Base-by-base conservation (phyloP, 2,113 vertebrate genomes). In the Xiphophorus hellerii region DNA sequence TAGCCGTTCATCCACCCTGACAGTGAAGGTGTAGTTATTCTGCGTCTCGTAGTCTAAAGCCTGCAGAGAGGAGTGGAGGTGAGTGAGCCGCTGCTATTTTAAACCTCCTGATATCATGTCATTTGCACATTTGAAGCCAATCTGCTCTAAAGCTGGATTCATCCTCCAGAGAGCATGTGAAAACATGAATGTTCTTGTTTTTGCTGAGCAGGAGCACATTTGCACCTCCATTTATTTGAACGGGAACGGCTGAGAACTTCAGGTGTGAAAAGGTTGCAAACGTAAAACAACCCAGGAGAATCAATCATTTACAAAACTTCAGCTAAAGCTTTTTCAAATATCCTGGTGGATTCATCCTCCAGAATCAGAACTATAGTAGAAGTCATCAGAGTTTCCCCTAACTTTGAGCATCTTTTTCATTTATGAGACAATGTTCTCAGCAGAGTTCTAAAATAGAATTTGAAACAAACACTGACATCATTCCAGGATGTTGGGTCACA, bases 31-130 rank as follows among this genome's bases (percentile, higher is more conserved):
- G 83, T 94, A 93, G 20, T 9, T 83, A 69, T 11, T 74, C 1
- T 0, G 90, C 11, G 81, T 92, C 83, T 99, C 98, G 0, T 92
- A 99, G 88, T 99, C 96, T 76, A 99, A 90, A 69, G 92, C 86
- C 98, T 99, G 87, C 3, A 65, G 9, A 74, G 5, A 76, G 71
- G 31, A 30, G 78, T 62, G 60, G 65, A 35, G 17, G 27, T 27
- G n/a, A 30, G 1, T 10, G 25, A 73, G 63, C 15, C 1, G 2
- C 25, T 65, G 14, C 30, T 42, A 9, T 25, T 62, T 22, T 44
- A 54, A 76, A 22, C 66, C n/a, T 27, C 13, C 25, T 76, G 63
- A 69, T 63, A 30, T 76, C 27, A 25, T 61, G 42, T 33, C 5
- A 0, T 22, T 30, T 73, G 35, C 9, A 27, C 13, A 20, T 10